Percentiles rank a stretch among this genome's conserved stretches.
phyloP scores from a whole-genome alignment of 1,140 invertebrate genomes.

The Episyrphus balteatus region DNA sequence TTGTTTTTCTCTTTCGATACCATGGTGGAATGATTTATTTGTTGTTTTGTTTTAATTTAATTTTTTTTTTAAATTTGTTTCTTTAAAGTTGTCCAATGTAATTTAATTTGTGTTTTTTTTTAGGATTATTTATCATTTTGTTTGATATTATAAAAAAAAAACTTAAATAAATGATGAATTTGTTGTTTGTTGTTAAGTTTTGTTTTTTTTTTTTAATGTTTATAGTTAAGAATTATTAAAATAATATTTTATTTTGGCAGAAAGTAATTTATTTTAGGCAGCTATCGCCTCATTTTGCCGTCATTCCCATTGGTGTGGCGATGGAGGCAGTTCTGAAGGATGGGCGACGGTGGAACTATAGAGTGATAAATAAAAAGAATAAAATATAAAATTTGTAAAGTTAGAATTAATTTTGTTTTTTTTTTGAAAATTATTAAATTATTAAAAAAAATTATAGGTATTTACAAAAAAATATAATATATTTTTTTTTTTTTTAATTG shows the following conservation, averaged over 20 bases:
- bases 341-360: constrained; percentile 93
- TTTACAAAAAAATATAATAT: too few relatives aligned
- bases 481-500: too few relatives aligned
- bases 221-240: constrained; percentile 1
- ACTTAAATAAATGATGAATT: background rate
- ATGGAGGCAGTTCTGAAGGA: constrained; percentile 91
- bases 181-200: constrained; percentile 7
- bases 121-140: too few relatives aligned
- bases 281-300: constrained; percentile 40
- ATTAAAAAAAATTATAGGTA: too few relatives aligned
- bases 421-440: background rate
- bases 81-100: too few relatives aligned
- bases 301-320: constrained; percentile 95
- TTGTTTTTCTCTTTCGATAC: too few relatives aligned
- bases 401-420: constrained; percentile 19
- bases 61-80: too few relatives aligned
- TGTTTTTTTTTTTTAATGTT: constrained; percentile 12
- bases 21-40: too few relatives aligned
- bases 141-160: too few relatives aligned
- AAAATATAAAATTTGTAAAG: constrained; percentile 34
- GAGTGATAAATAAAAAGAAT: constrained; percentile 28
- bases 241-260: background rate
- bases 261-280: constrained; percentile 24
- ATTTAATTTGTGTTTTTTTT: too few relatives aligned
- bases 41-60: too few relatives aligned